Evolutionary conservation across 2,888 invertebrate genomes (phyloP).

Genomic region (Eucriotettix oculatus): DNA sequence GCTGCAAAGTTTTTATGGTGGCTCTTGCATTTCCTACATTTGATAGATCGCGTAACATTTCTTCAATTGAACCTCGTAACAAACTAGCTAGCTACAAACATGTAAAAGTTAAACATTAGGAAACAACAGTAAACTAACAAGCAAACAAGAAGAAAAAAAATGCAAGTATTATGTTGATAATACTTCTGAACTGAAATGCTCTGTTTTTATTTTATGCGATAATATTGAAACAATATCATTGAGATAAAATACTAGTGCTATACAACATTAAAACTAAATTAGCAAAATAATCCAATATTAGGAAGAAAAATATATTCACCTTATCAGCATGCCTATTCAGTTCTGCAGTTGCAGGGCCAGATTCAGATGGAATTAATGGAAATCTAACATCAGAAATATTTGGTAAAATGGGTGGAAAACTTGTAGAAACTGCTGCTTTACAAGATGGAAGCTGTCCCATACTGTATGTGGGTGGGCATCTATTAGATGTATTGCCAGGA

Average conservation of each 20-base stretch:
- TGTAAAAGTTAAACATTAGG: neutral
- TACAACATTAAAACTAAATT: neutral
- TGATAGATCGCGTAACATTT: slow-evolving; percentile 39
- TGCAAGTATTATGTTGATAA: neutral
- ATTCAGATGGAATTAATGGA: slow-evolving; percentile 19
- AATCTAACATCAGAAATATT: neutral
- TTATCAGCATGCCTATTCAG: slow-evolving; percentile 41
- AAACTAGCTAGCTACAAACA: slow-evolving; percentile 41
- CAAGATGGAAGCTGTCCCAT: no score
- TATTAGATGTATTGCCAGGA: no score
- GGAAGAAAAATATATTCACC: slow-evolving; percentile 25
- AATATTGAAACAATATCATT: neutral
- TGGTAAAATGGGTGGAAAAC: no score
- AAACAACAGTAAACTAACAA: neutral
- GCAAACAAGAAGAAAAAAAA: neutral
- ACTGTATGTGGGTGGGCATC: no score
- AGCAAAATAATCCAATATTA: slow-evolving; percentile 13
- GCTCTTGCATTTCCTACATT: slow-evolving; percentile 25
- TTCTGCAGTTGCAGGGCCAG: slow-evolving; percentile 38
- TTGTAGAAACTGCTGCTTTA: no score
- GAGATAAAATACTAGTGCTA: neutral
- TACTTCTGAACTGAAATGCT: neutral
- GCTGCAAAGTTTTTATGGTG: slow-evolving; percentile 35
- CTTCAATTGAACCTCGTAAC: slow-evolving; percentile 51
- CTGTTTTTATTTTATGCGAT: neutral